Percentiles rank a stretch among this genome's conserved stretches.
Conservation (phyloP, 2,888 invertebrate genomes). For the Autographa gamma region DNA sequence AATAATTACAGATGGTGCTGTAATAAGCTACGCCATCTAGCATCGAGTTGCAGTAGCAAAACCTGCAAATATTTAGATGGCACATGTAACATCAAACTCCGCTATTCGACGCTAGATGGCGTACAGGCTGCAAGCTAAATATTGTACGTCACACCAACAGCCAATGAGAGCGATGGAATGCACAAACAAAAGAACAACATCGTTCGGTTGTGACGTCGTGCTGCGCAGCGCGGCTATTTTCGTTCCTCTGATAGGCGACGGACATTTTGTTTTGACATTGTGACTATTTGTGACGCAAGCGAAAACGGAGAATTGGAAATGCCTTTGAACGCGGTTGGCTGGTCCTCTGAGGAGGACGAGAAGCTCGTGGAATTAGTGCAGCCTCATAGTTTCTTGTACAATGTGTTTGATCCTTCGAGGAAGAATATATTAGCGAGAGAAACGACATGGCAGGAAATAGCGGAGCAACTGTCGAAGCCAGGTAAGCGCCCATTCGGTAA, state of each 20-base stretch:
- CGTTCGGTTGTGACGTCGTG: conserved; percentile 77
- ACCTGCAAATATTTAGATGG: conserved; percentile 10
- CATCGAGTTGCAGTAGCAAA: conserved; percentile 12
- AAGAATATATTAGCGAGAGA: conserved; percentile 82
- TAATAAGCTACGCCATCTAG: conserved; percentile 50
- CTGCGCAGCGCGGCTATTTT: conserved; percentile 83
- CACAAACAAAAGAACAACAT: conserved; percentile 60
- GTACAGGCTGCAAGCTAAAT: neutral
- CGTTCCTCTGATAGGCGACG: conserved; percentile 81
- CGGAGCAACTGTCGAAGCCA: conserved; percentile 78
- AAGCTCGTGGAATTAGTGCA: conserved; percentile 79
- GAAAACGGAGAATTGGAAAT: conserved; percentile 70
- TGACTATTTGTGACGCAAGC: conserved; percentile 67
- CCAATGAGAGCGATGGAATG: conserved; percentile 70
- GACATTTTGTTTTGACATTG: conserved; percentile 83
- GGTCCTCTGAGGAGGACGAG: conserved; percentile 82
- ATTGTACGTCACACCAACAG: conserved; percentile 37
- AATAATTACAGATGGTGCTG: neutral
- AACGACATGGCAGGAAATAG: conserved; percentile 83
- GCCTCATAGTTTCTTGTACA: conserved; percentile 80
- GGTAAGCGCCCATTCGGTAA: conserved; percentile 65
- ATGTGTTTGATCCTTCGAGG: conserved; percentile 78
- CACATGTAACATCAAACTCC: neutral
- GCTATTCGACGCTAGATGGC: conserved; percentile 59
- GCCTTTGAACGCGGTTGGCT: conserved; percentile 83